phyloP scores from a whole-genome alignment of 2,888 invertebrate species.

The Osmoderma eremita region DNA sequence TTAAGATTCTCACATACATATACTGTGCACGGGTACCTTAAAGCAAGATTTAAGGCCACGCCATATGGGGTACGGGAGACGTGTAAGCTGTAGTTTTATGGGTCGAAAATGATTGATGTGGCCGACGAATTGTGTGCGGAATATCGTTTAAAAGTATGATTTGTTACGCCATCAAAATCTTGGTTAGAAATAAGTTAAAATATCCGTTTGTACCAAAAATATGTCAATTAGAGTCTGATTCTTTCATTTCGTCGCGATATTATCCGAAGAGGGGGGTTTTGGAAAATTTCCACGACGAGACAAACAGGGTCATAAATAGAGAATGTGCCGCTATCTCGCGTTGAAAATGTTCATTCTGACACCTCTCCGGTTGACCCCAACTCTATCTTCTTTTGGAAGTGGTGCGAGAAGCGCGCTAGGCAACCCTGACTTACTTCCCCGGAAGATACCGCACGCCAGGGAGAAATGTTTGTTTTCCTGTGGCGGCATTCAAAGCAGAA shows the following conservation, averaged over 20 bases:
- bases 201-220: too few species aligned
- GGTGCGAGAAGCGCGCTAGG: constrained; percentile 38
- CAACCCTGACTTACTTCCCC: constrained; percentile 39
- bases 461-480: constrained; percentile 37
- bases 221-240: too few species aligned
- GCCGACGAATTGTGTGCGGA: too few species aligned
- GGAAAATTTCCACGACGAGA: constrained; percentile 57
- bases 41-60: constrained; percentile 12
- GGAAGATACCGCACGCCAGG: constrained; percentile 33
- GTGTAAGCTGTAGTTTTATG: not conserved
- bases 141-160: too few species aligned
- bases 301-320: constrained; percentile 59
- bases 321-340: constrained; percentile 55
- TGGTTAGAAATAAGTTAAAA: too few species aligned
- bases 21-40: not conserved
- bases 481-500: constrained; percentile 5
- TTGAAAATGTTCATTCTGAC: constrained; percentile 54
- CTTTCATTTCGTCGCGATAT: too few species aligned
- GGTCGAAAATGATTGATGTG: too few species aligned
- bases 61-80: not conserved
- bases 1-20: constrained; percentile 14
- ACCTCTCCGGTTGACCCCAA: constrained; percentile 49
- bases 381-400: constrained; percentile 42
- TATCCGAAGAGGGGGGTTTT: constrained; percentile 51
- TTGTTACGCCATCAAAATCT: too few species aligned